Evolutionary conservation across 2,888 invertebrate species (phyloP), one percentile per base, ranked within the genome.

Genomic region (Cabera pusaria): DNA sequence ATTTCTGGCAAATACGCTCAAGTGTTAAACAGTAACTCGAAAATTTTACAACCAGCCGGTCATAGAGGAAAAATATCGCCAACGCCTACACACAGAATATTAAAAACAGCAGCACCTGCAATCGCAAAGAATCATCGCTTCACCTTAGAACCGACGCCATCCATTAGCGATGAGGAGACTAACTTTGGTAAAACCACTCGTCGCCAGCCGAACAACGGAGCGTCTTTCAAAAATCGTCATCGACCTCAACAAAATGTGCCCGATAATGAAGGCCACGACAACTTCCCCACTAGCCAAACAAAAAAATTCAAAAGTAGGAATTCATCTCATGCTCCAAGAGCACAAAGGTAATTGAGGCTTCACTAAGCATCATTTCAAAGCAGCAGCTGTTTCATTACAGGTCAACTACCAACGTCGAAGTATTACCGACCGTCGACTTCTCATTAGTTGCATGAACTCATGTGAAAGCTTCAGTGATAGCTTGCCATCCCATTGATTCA

Each of bases 1-100:
- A 95, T 96, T 60, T 94, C 94, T 27, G 96, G 95, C 19, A 96
- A 96, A 82, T 96, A 97, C 72, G 96, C 96, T 1, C 96, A 97
- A 81, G 94, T 95, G 5, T 82, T 96, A 14, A 95, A 96, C 64
- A 96, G 95, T 62, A 94, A 95, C 20, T 95, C 96, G 0, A 93
- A 93, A 64, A 81, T 94, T 19, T 76, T 92, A 39, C 69, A 75
- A 45, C 68, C 74, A 14, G 51, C 75, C 26, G 87, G 83, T 1
- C 90, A 90, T 49, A 91, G 92, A 63, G 90, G 83, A 3, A 93
- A 93, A 80, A 93, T 94, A 45, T 90, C 91, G 21, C 93, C 94
- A 0, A 91, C 92, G 18, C 92, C 91, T 20, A 90, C 93, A 0
- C 90, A 93, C 34, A 90, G 94, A 59, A 94, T 95, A 39, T 70